A percentile compares a stretch with the other conserved stretches of the same genome.
These are phyloP conservation scores for Cephus pygmeus DNA, from an alignment of 2,888 invertebrate species.

Conservation along the genomic window DNA sequence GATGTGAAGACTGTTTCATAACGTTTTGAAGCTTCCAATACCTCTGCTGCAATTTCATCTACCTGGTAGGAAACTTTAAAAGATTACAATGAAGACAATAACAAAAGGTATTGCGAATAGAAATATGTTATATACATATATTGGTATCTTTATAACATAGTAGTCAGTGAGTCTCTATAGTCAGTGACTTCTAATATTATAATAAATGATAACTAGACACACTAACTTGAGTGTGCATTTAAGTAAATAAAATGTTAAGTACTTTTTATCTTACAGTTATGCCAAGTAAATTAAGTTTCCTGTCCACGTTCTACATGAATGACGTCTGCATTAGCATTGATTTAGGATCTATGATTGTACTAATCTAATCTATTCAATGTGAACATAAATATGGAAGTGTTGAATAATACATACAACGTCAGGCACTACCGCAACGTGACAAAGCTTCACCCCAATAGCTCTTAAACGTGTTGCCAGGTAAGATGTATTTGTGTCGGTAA, in stretches of 20 bases:
- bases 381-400: background rate
- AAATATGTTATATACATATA: background rate
- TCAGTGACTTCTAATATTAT: background rate
- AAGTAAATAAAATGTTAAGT: no score
- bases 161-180: background rate
- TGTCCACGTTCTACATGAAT: no score
- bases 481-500: conserved; percentile 72
- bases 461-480: conserved; percentile 54
- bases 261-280: no score
- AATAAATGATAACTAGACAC: no score
- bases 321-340: background rate
- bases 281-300: no score
- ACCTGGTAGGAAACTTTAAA: conserved; percentile 44
- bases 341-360: background rate
- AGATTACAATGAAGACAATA: background rate
- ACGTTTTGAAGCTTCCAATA: conserved; percentile 62
- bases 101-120: background rate
- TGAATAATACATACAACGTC: conserved; percentile 64
- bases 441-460: conserved; percentile 44
- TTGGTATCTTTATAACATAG: background rate
- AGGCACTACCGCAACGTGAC: conserved; percentile 65
- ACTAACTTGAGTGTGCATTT: no score
- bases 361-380: background rate
- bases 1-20: conserved; percentile 72
- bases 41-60: conserved; percentile 69